phyloP scores from a whole-genome alignment of 2,113 vertebrate species.

The Cryptoleucopteryx plumbea region DNA sequence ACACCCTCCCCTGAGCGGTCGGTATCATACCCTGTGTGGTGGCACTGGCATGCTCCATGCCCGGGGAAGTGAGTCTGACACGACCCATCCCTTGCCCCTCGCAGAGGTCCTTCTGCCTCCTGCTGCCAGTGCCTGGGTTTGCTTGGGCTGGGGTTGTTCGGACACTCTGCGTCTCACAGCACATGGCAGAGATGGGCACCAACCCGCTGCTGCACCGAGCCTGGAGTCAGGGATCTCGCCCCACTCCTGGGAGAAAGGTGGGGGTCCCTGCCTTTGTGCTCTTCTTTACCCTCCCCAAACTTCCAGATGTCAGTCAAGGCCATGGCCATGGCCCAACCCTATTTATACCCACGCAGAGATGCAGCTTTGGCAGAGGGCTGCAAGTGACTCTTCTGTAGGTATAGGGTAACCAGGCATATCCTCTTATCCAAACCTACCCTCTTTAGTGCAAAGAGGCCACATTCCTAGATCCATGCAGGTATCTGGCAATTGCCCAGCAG shows the following conservation, averaged over 20 bases:
- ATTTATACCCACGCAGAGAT: background rate
- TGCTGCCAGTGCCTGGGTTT: background rate
- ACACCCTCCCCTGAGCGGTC: background rate
- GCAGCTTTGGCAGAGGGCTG: background rate
- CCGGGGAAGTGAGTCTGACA: background rate
- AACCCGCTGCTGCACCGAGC: background rate
- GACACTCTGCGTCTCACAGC: background rate
- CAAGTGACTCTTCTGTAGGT: background rate
- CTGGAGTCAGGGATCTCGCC: background rate
- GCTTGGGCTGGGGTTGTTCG: background rate
- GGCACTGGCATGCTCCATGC: accelerated
- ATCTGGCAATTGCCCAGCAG: background rate
- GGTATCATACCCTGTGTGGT: background rate
- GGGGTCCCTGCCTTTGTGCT: background rate
- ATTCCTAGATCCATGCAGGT: background rate
- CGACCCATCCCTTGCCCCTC: accelerated
- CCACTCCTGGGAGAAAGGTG: background rate
- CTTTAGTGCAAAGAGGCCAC: background rate
- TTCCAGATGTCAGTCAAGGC: background rate
- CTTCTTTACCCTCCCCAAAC: background rate
- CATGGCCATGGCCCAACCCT: background rate
- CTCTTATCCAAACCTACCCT: background rate
- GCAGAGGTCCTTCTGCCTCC: background rate
- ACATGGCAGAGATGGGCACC: background rate
- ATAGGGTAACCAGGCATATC: background rate